These are phyloP conservation scores for Astropecten irregularis DNA, from an alignment of 53 echinoderm and acorn worm species.

Conservation along the genomic window DNA sequence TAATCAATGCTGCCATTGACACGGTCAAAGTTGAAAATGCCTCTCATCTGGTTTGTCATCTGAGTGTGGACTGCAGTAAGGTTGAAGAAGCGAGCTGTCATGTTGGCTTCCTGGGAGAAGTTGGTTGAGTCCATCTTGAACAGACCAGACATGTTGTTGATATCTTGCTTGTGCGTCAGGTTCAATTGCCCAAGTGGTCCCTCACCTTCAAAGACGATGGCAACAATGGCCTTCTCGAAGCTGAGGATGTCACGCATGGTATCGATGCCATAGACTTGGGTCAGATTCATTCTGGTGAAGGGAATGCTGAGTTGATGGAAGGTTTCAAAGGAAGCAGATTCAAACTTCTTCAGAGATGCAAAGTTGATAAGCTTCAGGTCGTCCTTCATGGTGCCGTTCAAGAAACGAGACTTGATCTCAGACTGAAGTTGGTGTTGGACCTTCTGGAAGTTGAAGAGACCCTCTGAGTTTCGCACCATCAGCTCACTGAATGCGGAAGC, in stretches of 20 bases:
- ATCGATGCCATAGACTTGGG: constrained; percentile 42
- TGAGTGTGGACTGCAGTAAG: constrained; percentile 62
- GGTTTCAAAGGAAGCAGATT: background rate
- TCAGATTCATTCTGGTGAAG: constrained; percentile 21
- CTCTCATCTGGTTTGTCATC: constrained; percentile 62
- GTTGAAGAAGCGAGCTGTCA: constrained; percentile 64
- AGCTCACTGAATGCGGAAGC: constrained; percentile 26
- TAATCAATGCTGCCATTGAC: constrained; percentile 53
- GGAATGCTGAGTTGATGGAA: constrained; percentile 23
- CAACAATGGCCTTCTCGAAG: constrained; percentile 54
- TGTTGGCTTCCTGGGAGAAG: constrained; percentile 41
- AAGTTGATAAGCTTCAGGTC: constrained; percentile 51
- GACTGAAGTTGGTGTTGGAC: constrained; percentile 22
- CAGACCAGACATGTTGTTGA: constrained; percentile 59
- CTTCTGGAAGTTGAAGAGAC: constrained; percentile 44
- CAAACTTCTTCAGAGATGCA: constrained; percentile 42
- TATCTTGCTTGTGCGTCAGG: constrained; percentile 24
- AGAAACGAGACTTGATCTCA: constrained; percentile 36
- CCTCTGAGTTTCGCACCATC: constrained; percentile 27
- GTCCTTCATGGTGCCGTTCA: constrained; percentile 18
- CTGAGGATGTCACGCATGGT: constrained; percentile 52
- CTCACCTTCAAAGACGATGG: constrained; percentile 28
- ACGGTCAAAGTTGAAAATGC: constrained; percentile 66
- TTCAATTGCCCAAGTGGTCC: constrained; percentile 51
- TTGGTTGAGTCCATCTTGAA: constrained; percentile 38